phyloP scores from a whole-genome alignment of 2,113 vertebrate species.

The Macquaria ambigua region DNA sequence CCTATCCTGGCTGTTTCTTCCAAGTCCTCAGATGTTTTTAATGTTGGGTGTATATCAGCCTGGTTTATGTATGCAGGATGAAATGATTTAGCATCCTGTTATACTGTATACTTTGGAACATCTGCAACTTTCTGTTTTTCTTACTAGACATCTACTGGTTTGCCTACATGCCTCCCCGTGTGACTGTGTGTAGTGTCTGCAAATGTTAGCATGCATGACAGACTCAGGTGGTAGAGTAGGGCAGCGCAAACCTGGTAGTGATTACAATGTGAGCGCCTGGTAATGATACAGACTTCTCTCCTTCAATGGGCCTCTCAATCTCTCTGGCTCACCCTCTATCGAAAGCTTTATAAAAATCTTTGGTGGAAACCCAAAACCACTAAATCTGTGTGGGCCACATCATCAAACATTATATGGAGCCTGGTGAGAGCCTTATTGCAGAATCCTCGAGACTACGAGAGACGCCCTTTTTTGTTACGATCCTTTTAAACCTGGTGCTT shows the following conservation, averaged over 20 bases:
- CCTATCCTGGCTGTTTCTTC: constrained; percentile 18
- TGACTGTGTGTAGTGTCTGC: constrained; percentile 17
- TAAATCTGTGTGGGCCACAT: constrained; percentile 73
- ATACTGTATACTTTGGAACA: constrained; percentile 13
- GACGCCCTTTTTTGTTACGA: constrained; percentile 46
- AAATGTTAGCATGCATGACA: constrained; percentile 12
- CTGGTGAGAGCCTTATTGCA: constrained; percentile 41
- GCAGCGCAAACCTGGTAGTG: constrained; percentile 64
- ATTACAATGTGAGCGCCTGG: constrained; percentile 67
- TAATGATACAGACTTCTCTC: constrained; percentile 59
- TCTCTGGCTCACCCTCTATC: constrained; percentile 50
- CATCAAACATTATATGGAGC: constrained; percentile 56
- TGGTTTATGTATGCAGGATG: constrained; percentile 51
- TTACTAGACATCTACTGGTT: not conserved
- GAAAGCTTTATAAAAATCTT: constrained; percentile 75
- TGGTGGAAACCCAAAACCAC: constrained; percentile 77
- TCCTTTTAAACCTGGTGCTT: constrained; percentile 44
- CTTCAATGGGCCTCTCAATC: constrained; percentile 56
- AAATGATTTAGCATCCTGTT: constrained; percentile 45
- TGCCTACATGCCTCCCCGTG: not conserved
- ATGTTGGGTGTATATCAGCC: constrained; percentile 45
- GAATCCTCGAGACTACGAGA: constrained; percentile 26
- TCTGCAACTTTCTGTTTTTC: constrained; percentile 19
- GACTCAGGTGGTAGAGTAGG: constrained; percentile 56
- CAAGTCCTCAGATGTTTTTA: constrained; percentile 59